A percentile compares a stretch with the other conserved stretches of the same genome.
These are phyloP conservation scores for Piezodorus guildinii DNA, from an alignment of 1,140 invertebrate species.

Conservation along the genomic window DNA sequence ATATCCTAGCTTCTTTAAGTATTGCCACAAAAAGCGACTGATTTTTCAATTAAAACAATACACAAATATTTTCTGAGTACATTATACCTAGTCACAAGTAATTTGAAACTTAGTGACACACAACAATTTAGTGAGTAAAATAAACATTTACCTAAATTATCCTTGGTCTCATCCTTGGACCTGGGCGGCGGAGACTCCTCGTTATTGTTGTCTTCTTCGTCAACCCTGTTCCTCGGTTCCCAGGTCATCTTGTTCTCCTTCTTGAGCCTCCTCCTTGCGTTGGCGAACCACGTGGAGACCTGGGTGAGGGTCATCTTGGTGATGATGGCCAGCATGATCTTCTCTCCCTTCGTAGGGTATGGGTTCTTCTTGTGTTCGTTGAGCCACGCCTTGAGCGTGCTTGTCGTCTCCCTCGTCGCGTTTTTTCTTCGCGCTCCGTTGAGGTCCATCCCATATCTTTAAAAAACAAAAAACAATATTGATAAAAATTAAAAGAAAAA, in stretches of 20 bases:
- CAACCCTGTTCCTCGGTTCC: conserved; percentile 83
- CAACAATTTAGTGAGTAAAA: too few relatives aligned
- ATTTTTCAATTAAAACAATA: too few relatives aligned
- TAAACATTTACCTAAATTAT: conserved; percentile 52
- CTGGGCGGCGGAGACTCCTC: conserved; percentile 65
- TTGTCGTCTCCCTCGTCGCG: conserved; percentile 92
- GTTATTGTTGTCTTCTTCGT: conserved; percentile 78
- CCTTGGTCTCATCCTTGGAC: conserved; percentile 71
- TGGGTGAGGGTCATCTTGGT: conserved; percentile 98
- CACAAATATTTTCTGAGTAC: too few relatives aligned
- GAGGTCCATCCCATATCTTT: conserved; percentile 79
- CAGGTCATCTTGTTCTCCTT: conserved; percentile 99
- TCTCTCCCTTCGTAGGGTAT: conserved; percentile 97
- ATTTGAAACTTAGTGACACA: too few relatives aligned
- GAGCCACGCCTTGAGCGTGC: conserved; percentile 93
- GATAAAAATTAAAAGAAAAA: too few relatives aligned
- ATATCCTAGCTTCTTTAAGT: too few relatives aligned
- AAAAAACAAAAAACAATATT: conserved; percentile 31
- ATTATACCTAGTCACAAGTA: too few relatives aligned
- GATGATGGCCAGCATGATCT: conserved; percentile 97
- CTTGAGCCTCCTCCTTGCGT: conserved; percentile 86
- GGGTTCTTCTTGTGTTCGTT: conserved; percentile 98
- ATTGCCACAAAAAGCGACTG: too few relatives aligned
- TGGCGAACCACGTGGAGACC: conserved; percentile 98
- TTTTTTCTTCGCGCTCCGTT: conserved; percentile 89